A percentile compares a stretch with the other conserved stretches of the same genome.
Conservation (phyloP, 1,140 invertebrate genomes). For the Gryon sp. region DNA sequence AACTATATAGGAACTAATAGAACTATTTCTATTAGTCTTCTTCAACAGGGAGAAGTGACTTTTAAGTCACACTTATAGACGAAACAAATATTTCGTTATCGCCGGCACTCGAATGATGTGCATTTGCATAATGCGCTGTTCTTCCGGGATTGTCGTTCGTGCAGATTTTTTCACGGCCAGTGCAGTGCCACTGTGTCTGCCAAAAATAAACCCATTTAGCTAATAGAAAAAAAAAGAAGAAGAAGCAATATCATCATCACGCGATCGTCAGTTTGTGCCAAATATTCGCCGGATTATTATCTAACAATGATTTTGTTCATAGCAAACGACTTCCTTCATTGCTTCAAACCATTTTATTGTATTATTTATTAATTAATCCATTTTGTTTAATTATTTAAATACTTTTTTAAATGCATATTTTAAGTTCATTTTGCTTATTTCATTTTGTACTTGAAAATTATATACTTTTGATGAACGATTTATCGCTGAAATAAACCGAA, state of each 20-base stretch:
- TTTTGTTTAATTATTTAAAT: background rate
- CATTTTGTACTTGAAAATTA: no score
- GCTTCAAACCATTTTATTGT: background rate
- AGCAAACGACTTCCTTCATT: background rate
- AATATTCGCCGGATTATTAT: conserved; percentile 9
- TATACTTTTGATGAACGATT: no score
- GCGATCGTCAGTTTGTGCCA: conserved; percentile 1
- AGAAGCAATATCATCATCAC: background rate
- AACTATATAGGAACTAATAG: no score
- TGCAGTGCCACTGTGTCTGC: background rate
- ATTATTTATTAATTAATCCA: no score
- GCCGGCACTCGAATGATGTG: background rate
- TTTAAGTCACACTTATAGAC: background rate
- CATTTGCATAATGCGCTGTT: background rate
- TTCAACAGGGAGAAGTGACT: background rate
- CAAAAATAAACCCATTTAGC: background rate
- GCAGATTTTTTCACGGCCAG: background rate
- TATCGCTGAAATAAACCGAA: no score
- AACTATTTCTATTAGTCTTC: no score
- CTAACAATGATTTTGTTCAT: background rate
- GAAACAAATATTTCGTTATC: background rate
- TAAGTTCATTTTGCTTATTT: no score
- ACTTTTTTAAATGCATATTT: no score
- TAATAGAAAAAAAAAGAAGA: background rate
- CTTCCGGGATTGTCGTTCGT: background rate